These are phyloP conservation scores for Lemur catta DNA, from an alignment of 2,797 vertebrate species.

Conservation along the genomic window DNA sequence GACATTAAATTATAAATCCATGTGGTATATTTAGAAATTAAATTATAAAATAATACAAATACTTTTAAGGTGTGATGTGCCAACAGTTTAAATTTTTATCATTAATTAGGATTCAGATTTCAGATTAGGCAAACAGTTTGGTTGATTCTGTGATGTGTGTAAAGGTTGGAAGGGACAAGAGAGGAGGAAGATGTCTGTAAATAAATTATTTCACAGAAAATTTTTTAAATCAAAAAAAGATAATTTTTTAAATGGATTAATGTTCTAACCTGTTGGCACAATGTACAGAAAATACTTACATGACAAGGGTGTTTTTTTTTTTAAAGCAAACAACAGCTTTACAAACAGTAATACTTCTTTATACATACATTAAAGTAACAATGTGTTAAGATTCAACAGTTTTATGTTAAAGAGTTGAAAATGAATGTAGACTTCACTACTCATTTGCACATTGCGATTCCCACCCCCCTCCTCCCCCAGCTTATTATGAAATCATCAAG, in stretches of 20 bases:
- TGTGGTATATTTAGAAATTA: conserved; percentile 81
- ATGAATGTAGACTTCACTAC: conserved; percentile 77
- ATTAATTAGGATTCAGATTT: conserved; percentile 55
- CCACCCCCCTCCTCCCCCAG: conserved; percentile 72
- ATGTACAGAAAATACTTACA: conserved; percentile 83
- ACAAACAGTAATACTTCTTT: conserved; percentile 83
- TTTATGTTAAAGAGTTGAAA: conserved; percentile 80
- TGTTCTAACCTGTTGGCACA: conserved; percentile 83
- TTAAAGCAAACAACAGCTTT: conserved; percentile 84
- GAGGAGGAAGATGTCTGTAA: background rate
- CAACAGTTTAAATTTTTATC: conserved; percentile 77
- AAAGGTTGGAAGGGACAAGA: conserved; percentile 34
- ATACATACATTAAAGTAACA: conserved; percentile 82
- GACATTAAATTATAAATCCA: conserved; percentile 84
- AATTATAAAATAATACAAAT: conserved; percentile 83
- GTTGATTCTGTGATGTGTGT: conserved; percentile 6
- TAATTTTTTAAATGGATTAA: conserved; percentile 56
- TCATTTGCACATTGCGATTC: conserved; percentile 65
- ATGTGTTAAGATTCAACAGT: conserved; percentile 79
- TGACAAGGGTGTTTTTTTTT: conserved; percentile 66
- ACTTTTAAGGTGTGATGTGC: conserved; percentile 82
- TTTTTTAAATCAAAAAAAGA: conserved; percentile 68
- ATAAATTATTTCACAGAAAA: conserved; percentile 55
- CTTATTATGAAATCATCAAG: conserved; percentile 83
- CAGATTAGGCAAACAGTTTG: conserved; percentile 51